Evolutionary conservation across 53 echinoderm and acorn worm genomes (phyloP).

Genomic region (Mesocentrotus franciscanus): DNA sequence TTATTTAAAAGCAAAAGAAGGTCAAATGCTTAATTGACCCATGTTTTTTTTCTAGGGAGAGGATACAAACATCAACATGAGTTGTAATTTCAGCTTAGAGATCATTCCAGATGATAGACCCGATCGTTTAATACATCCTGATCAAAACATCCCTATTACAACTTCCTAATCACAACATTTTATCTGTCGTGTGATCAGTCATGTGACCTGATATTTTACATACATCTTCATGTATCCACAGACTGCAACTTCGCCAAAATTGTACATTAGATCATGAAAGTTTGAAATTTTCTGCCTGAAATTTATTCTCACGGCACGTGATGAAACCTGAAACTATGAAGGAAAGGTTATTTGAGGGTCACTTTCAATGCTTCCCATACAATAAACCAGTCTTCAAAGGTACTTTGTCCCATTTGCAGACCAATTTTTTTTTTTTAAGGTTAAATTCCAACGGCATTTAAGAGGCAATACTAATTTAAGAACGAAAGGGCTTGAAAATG

Average conservation of each 20-base stretch:
- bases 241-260: neutral
- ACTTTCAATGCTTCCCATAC: neutral
- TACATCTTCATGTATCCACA: neutral
- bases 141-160: neutral
- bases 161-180: neutral
- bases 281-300: too few species aligned
- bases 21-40: neutral
- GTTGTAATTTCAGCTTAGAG: neutral
- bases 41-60: neutral
- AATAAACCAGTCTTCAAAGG: neutral
- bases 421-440: too few species aligned
- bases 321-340: neutral
- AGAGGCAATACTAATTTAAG: too few species aligned
- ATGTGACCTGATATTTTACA: neutral
- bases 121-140: neutral
- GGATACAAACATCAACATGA: neutral
- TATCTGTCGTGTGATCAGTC: neutral
- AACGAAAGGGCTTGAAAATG: too few species aligned
- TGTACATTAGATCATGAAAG: neutral
- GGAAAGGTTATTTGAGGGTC: neutral
- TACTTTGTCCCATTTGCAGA: too few species aligned
- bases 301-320: neutral
- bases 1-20: neutral
- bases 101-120: neutral
- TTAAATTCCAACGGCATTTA: too few species aligned